Evolutionary conservation across 1,140 invertebrate species (phyloP), one percentile per base, ranked within the genome.

Genomic region (Lasioglossum albipes): DNA sequence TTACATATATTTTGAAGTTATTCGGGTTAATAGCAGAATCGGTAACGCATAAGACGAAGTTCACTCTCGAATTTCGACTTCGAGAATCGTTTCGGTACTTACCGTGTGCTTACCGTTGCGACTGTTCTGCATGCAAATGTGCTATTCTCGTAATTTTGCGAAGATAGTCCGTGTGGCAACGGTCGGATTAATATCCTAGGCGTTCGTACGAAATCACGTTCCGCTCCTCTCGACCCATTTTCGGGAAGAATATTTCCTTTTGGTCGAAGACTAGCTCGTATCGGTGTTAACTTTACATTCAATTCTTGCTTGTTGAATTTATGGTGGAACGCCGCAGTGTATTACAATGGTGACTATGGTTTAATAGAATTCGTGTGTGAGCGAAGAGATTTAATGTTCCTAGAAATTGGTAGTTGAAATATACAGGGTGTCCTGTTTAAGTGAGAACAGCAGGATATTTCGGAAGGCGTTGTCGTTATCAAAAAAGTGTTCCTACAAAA

Each of bases 11-110:
- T 79, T 64, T 42, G 70, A 79, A 79, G 70, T 70, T 75, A 84
- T 84, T 84, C 45, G 36, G 81, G 83, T 84, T 84, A 84, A 84
- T 79, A 75, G 81, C 22, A 70, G 75, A 74, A 69, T 70, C n/a
- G 75, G 49, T 84, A 67, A 64, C 68, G 41, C 59, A 59, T 49
- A 62, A 18, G 62, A n/a, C 57, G 65, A 76, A 69, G 49, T 52
- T 52, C 49, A 18, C 49, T 16, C 13, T 52, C 49, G 49, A 52
- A 52, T 18, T 52, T 52, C 49, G 49, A 52, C 49, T 52, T 52
- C 49, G 49, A 52, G 5, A n/a, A 59, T 69, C 36, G 65, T 31
- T 42, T 12, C 7, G 16, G 64, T 67, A 76, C 31, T 69, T 31
- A 42, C 41, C 31, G 54, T 61, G 54, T 52, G 42, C 42, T 45